These are phyloP conservation scores for Eupsittula cactorum DNA, from an alignment of 2,113 vertebrate genomes.

Conservation along the genomic window DNA sequence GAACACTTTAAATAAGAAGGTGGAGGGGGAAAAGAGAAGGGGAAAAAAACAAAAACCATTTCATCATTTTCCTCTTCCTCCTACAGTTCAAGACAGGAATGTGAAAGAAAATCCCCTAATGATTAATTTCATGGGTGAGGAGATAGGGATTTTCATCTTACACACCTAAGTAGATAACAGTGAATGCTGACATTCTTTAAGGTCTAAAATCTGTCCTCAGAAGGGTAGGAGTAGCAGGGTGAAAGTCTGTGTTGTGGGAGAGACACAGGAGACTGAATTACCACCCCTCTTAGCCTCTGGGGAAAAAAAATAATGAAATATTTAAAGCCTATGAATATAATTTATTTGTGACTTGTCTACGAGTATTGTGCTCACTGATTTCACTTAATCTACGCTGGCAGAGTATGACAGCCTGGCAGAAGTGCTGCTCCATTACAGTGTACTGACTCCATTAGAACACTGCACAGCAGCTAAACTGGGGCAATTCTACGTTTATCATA, in stretches of 20 bases:
- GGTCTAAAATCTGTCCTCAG: not conserved
- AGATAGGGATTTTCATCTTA: not conserved
- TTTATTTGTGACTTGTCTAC: slow-evolving; percentile 52
- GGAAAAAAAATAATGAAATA: slow-evolving; percentile 25
- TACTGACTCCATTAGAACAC: slow-evolving; percentile 3
- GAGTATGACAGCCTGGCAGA: slow-evolving; percentile 7
- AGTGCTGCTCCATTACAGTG: not conserved
- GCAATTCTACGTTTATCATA: not conserved
- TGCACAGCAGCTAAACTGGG: slow-evolving; percentile 3
- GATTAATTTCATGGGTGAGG: not conserved
- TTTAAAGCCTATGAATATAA: slow-evolving; percentile 48
- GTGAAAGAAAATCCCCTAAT: not conserved
- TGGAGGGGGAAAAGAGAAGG: not conserved
- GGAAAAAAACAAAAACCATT: not conserved
- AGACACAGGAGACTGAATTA: not conserved
- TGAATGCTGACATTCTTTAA: not conserved
- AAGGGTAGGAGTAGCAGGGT: not conserved
- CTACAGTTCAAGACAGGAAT: not conserved
- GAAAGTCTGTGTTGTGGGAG: not conserved
- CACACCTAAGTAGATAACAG: not conserved
- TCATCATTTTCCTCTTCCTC: not conserved
- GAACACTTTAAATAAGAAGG: not conserved
- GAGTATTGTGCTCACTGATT: slow-evolving; percentile 34
- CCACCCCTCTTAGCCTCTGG: not conserved
- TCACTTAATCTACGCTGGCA: slow-evolving; percentile 13